Base-by-base conservation (phyloP, 1,140 invertebrate genomes). In the Caenorhabditis remanei region DNA sequence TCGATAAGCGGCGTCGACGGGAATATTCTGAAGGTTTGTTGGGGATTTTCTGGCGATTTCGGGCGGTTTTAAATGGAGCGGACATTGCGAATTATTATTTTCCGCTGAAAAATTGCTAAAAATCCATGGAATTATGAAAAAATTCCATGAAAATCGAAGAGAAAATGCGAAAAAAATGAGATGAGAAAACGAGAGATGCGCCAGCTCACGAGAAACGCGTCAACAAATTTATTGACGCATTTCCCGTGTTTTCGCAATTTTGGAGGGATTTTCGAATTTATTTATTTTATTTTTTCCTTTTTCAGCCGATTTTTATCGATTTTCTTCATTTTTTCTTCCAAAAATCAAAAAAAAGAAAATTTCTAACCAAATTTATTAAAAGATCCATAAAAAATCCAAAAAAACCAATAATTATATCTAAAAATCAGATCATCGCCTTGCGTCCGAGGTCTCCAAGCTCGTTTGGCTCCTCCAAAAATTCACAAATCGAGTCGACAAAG, bases 401-500 rank as follows among this genome's bases (percentile, higher is more conserved):
- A 32, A 32, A 32, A 32, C 50, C 50, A 50, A 1, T 16, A 11
- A 53, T 14, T 14, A 53, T 14, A 4, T 2, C 14, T 32, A 32
- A 32, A 63, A 40, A 40, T 63, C n/a, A 63, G 14, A 63, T 63
- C 24, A 4, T 13, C 61, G 21, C 21, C 8, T 24, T 40, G 21
- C 24, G 61, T 63, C 61, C 61, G 9, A 63, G 24, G 9, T 13
- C 8, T 53, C 71, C 71, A 24, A 79, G 46, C n/a, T 79, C 46
- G 9, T 79, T 40, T 19, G 71, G 46, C 46, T 50, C 40, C n/a
- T 79, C 71, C 43, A 79, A 24, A 13, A 79, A 79, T 5, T 50
- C 46, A 3, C 71, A 79, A 24, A 79, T 79, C 2, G 71, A 79
- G n/a, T 79, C 71, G 46, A 79, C 71, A 32, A 79, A 79, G 71